phyloP scores from a whole-genome alignment of 2,888 invertebrate species.

The Tipula confusa region DNA sequence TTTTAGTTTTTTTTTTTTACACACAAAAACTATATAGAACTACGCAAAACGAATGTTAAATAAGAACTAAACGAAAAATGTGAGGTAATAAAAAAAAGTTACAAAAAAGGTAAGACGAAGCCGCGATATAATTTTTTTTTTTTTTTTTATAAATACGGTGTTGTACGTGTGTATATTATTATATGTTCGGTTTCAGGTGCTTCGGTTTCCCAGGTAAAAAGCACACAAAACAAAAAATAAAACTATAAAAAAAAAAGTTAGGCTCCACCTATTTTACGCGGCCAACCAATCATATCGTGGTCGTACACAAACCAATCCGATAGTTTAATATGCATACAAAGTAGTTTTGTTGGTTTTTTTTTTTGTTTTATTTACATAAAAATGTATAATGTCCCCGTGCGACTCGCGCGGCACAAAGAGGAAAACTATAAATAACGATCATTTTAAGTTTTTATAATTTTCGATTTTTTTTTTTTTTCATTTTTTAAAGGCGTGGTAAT shows the following conservation, averaged over 20 bases:
- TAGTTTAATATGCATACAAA: not conserved
- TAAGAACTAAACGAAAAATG: slow-evolving; percentile 29
- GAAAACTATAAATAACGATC: not conserved
- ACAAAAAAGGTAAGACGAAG: slow-evolving; percentile 20
- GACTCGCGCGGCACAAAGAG: not conserved
- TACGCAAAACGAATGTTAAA: slow-evolving; percentile 32
- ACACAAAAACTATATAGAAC: not conserved
- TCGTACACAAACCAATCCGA: not conserved
- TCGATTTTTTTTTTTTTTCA: not conserved
- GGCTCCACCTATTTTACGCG: not conserved
- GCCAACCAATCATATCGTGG: not conserved
- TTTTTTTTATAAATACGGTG: no score
- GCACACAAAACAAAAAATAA: not conserved
- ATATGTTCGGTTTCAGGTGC: slow-evolving; percentile 26
- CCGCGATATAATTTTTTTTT: not conserved
- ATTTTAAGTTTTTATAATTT: not conserved
- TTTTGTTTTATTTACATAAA: not conserved
- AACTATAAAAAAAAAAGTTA: no score
- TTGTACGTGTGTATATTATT: not conserved
- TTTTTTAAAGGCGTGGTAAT: not conserved
- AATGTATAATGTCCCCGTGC: not conserved
- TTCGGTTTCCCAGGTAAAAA: not conserved
- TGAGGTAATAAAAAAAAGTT: slow-evolving; percentile 30
- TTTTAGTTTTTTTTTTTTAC: not conserved
- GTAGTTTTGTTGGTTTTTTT: not conserved